These are phyloP conservation scores for Standfussiana lucernea DNA, from an alignment of 2,888 invertebrate genomes.

Conservation along the genomic window DNA sequence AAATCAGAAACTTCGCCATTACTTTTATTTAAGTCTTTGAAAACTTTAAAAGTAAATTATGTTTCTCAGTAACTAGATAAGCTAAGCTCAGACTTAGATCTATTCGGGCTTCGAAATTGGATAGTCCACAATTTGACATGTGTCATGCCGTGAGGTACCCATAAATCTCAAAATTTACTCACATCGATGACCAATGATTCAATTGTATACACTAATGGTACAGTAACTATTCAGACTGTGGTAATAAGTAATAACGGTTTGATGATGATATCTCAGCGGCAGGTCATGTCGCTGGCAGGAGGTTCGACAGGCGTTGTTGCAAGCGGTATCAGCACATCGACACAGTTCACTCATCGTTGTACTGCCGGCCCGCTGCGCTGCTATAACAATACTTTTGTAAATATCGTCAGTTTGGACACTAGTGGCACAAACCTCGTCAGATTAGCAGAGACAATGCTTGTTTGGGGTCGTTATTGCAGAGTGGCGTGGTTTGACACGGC, in stretches of 20 bases:
- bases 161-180: background rate
- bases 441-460: conserved; percentile 28
- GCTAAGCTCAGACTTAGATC: background rate
- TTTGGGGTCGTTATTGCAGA: conserved; percentile 28
- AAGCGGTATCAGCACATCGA: conserved; percentile 14
- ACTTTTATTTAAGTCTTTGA: background rate
- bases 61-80: background rate
- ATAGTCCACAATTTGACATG: background rate
- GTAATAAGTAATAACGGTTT: conserved; percentile 2
- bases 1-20: background rate
- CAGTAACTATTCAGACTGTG: background rate
- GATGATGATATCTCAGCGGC: conserved; percentile 7
- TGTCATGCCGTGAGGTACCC: background rate
- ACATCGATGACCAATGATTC: background rate
- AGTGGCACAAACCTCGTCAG: conserved; percentile 10
- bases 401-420: conserved; percentile 39
- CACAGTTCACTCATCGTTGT: conserved; percentile 28
- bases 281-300: background rate
- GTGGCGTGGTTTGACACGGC: too few relatives aligned
- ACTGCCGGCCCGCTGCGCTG: background rate
- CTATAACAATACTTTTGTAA: conserved; percentile 28
- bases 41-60: background rate
- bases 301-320: background rate
- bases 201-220: background rate
- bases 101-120: background rate